Conservation (phyloP, 1,140 invertebrate genomes). For the Cotesia typhae region DNA sequence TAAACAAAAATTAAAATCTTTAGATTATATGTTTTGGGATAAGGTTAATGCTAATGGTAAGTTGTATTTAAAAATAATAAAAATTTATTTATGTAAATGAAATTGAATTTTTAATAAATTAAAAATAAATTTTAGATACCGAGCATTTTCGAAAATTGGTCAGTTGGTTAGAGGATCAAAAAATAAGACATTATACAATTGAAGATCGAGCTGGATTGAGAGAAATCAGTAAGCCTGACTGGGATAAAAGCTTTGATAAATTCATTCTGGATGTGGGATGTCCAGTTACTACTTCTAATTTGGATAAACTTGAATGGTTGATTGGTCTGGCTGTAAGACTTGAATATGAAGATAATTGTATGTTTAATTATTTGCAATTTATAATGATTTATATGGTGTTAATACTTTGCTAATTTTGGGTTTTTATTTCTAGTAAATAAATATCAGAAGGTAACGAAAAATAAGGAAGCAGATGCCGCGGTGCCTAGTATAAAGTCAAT, state of each 20-base stretch:
- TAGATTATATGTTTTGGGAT: constrained; percentile 78
- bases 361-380: constrained; percentile 74
- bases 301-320: constrained; percentile 87
- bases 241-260: constrained; percentile 77
- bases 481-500: constrained; percentile 76
- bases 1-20: constrained; percentile 76
- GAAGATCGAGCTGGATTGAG: constrained; percentile 80
- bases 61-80: constrained; percentile 18
- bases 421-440: constrained; percentile 73
- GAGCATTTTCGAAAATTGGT: constrained; percentile 82
- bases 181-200: constrained; percentile 88
- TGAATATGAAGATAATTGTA: constrained; percentile 85
- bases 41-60: constrained; percentile 74
- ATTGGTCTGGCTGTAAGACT: constrained; percentile 82
- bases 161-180: constrained; percentile 93
- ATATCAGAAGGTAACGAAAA: constrained; percentile 74
- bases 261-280: constrained; percentile 82
- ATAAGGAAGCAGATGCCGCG: constrained; percentile 64
- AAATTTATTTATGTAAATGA: constrained; percentile 32
- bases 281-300: constrained; percentile 62
- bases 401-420: not conserved
- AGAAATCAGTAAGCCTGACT: constrained; percentile 71
- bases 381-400: constrained; percentile 36
- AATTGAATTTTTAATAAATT: constrained; percentile 25
- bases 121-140: constrained; percentile 70